phyloP scores from a whole-genome alignment of 2,113 vertebrate species.

The Siniperca chuatsi region DNA sequence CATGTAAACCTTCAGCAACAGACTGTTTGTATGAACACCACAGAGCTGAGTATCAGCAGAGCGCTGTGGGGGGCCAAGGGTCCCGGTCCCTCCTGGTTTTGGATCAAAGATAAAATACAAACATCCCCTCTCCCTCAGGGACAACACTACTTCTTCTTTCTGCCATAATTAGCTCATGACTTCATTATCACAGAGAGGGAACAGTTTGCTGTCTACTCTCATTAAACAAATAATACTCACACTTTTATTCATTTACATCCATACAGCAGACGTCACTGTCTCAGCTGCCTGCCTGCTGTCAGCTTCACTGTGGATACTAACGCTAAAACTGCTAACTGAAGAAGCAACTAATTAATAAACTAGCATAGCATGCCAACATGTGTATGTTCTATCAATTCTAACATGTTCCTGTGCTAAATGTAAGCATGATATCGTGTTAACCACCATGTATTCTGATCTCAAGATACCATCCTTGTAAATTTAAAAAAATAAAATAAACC shows the following conservation, averaged over 20 bases:
- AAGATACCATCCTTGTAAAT: no score
- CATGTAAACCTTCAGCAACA: background rate
- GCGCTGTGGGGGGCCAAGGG: background rate
- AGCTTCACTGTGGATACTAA: background rate
- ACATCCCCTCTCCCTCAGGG: slow-evolving; percentile 4
- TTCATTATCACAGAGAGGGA: slow-evolving; percentile 21
- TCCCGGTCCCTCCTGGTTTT: slow-evolving; percentile 1
- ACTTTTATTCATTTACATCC: background rate
- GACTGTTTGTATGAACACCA: background rate
- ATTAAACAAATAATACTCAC: background rate
- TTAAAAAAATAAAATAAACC: no score
- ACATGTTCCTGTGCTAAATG: no score
- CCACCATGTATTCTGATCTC: no score
- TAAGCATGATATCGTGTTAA: no score
- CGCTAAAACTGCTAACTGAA: background rate
- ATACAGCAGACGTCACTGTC: background rate
- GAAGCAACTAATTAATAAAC: no score
- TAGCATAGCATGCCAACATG: no score
- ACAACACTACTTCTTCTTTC: background rate
- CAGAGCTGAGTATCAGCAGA: background rate
- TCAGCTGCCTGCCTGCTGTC: background rate
- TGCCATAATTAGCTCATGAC: slow-evolving; percentile 33
- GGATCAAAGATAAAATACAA: slow-evolving; percentile 36
- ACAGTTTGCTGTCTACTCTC: background rate
- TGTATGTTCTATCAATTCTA: no score